Conservation (phyloP, 2,113 vertebrate genomes). For the Suncus etruscus region DNA sequence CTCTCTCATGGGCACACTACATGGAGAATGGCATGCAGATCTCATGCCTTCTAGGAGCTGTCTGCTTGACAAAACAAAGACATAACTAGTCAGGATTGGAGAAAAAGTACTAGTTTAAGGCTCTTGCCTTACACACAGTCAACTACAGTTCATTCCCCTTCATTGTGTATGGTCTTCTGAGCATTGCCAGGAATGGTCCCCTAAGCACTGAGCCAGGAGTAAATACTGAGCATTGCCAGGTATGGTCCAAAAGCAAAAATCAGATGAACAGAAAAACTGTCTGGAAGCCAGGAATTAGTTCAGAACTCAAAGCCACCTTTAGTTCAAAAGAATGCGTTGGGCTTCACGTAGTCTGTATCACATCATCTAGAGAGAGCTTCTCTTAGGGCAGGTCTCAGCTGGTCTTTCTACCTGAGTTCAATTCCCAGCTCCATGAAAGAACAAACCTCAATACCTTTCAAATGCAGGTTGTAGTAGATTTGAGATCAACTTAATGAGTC, state of each 20-base stretch:
- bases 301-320: slow-evolving; percentile 2
- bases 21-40: neutral
- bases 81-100: neutral
- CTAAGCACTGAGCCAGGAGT: too few species aligned
- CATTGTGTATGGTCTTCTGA: too few species aligned
- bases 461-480: neutral
- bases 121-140: too few species aligned
- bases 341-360: neutral
- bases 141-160: too few species aligned
- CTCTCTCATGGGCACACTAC: neutral
- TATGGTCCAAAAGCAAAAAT: too few species aligned
- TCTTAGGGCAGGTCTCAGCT: neutral
- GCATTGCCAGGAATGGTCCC: too few species aligned
- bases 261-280: neutral
- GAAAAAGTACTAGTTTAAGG: too few species aligned
- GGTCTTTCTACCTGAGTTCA: neutral
- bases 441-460: neutral
- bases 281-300: neutral
- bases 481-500: neutral
- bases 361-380: neutral
- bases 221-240: too few species aligned
- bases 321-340: neutral
- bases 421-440: too few species aligned
- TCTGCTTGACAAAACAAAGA: neutral
- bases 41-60: neutral